These are phyloP conservation scores for Enteromius fasciolatus DNA, from an alignment of 2,797 vertebrate genomes.

Conservation along the genomic window DNA sequence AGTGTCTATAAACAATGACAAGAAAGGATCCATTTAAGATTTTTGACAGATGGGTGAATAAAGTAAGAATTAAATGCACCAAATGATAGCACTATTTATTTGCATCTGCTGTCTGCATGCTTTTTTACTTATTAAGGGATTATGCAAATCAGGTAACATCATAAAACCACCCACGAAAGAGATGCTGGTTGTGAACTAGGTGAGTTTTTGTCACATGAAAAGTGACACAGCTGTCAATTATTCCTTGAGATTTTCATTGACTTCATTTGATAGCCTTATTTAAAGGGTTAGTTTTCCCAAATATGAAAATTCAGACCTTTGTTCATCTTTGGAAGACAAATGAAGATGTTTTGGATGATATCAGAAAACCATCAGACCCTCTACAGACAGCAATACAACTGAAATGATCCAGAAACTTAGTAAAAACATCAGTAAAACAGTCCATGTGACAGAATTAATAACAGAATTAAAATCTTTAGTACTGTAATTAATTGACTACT, in stretches of 20 bases:
- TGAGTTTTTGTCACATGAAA: not conserved
- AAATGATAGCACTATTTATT: not conserved
- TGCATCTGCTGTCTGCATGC: not conserved
- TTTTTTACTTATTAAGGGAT: not conserved
- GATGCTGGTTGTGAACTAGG: not conserved
- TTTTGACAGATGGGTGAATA: constrained; percentile 10
- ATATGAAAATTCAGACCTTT: too few species aligned
- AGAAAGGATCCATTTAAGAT: not conserved
- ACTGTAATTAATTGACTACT: too few species aligned
- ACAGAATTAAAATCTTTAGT: too few species aligned
- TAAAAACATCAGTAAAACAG: too few species aligned
- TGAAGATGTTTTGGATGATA: too few species aligned
- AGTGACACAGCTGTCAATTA: not conserved
- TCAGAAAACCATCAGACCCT: too few species aligned
- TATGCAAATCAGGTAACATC: not conserved
- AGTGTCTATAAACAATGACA: not conserved
- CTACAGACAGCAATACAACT: too few species aligned
- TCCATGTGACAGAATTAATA: too few species aligned
- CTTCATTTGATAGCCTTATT: not conserved
- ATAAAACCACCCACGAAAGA: not conserved
- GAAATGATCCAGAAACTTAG: too few species aligned
- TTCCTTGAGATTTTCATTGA: not conserved
- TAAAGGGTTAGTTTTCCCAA: not conserved
- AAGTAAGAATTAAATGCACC: not conserved
- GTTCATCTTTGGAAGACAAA: too few species aligned